Base-by-base conservation (phyloP, 2,113 vertebrate species). In the Peromyscus maniculatus region DNA sequence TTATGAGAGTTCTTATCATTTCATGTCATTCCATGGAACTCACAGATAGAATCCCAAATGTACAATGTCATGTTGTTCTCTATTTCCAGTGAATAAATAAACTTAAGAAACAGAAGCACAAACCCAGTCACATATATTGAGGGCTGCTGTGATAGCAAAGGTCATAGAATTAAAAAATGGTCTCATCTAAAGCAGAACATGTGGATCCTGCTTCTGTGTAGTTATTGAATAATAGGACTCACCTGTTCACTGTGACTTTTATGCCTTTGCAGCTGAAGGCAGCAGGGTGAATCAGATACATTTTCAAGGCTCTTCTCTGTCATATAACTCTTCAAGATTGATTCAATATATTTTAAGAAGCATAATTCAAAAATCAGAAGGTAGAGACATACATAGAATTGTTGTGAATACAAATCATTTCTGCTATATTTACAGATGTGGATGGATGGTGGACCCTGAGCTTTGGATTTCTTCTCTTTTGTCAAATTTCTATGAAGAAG, bases 261-360 rank as follows among this genome's bases (percentile, higher is more conserved):
- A 74, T 33, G 67, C 11, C 74, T 96, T 97, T 94, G 24, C 43
- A 75, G 55, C 66, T 93, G 67, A 93, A 94, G 39, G 15, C 78
- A 92, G 71, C 9, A 79, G 36, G n/a, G 86, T 95, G 91, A 93
- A 89, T 97, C 67, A 87, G 91, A 83, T 72, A 82, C 6, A 46
- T 57, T 96, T 96, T 95, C 95, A 97, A 97, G 96, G 89, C 89
- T 93, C 67, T 93, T 93, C 91, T 33, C n/a, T 11, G 52, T 96
- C 93, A 84, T 66, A 84, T 95, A 95, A 96, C 92, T 96, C 91
- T 89, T 89, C 55, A 94, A 90, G 87, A 97, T 49, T 94, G 87
- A 96, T 95, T 91, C 57, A 83, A 26, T 94, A 64, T 91, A 94
- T 93, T 97, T 97, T 87, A 91, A 77, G 67, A 93, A 95, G 39